These are phyloP conservation scores for Eubucco bourcierii DNA, from an alignment of 2,113 vertebrate genomes.

Conservation along the genomic window DNA sequence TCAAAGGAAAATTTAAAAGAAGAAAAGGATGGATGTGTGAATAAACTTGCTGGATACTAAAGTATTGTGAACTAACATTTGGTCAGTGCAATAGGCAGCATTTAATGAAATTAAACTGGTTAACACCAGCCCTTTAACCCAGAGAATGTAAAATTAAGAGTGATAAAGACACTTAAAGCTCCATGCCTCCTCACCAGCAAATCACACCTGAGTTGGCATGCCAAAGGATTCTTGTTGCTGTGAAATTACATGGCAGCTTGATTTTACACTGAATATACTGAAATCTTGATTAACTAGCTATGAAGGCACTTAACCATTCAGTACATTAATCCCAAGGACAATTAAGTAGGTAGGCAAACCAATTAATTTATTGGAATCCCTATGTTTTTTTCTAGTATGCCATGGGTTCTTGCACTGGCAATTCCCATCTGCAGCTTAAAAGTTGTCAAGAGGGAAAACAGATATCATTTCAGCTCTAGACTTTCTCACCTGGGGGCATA, in stretches of 20 bases:
- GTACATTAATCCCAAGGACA: constrained; percentile 6
- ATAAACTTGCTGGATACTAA: neutral
- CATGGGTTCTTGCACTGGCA: neutral
- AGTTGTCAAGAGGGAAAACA: neutral
- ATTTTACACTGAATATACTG: neutral
- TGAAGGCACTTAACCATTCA: constrained; percentile 31
- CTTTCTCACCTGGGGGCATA: constrained; percentile 34
- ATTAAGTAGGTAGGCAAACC: constrained; percentile 2
- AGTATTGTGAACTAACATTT: neutral
- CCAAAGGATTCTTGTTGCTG: neutral
- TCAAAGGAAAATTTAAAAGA: neutral
- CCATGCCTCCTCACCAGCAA: neutral
- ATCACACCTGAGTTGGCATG: neutral
- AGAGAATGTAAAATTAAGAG: neutral
- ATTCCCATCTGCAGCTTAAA: constrained; percentile 3
- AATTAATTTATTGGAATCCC: neutral
- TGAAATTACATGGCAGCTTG: neutral
- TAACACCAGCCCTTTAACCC: neutral
- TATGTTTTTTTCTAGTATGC: neutral
- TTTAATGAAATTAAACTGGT: neutral
- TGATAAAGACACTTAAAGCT: neutral
- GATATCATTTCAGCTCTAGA: neutral
- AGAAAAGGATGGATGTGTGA: neutral
- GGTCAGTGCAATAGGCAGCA: neutral
- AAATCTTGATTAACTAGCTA: neutral